Conservation (phyloP, 2,797 vertebrate genomes). For the Aldrovandia affinis region DNA sequence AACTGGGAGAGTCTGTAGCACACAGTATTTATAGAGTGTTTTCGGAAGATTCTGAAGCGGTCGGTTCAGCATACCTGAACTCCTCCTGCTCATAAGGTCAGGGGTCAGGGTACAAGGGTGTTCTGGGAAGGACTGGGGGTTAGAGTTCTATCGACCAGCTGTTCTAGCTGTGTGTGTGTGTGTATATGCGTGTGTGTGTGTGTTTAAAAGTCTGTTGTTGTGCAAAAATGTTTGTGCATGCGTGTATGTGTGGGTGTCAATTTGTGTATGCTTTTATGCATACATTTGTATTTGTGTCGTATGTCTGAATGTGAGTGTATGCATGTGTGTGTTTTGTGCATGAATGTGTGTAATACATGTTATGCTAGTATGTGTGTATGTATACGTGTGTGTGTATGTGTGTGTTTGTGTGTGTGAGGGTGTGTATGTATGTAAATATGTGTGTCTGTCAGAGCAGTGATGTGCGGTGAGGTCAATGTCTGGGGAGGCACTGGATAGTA, state of each 20-base stretch:
- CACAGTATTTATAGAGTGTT: background rate
- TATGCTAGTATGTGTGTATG: too few relatives aligned
- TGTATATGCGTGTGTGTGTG: background rate
- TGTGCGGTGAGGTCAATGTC: too few relatives aligned
- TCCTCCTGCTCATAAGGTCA: background rate
- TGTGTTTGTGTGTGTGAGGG: background rate
- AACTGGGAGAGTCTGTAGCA: background rate
- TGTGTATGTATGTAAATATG: background rate
- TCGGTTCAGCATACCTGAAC: background rate
- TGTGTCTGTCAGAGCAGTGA: too few relatives aligned
- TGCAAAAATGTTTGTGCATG: background rate
- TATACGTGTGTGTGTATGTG: too few relatives aligned
- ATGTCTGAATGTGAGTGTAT: background rate
- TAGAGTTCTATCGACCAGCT: too few relatives aligned
- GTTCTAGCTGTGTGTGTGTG: background rate
- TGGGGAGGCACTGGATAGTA: too few relatives aligned
- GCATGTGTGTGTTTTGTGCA: background rate
- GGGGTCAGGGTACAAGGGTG: background rate
- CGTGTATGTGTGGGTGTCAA: background rate
- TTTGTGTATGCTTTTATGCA: too few relatives aligned
- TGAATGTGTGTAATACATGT: too few relatives aligned
- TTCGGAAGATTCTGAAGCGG: background rate
- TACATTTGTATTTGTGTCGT: too few relatives aligned
- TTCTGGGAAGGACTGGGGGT: too few relatives aligned
- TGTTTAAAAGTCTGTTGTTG: background rate